Base-by-base conservation (phyloP, 2,888 invertebrate species). In the Teleogryllus oceanicus region DNA sequence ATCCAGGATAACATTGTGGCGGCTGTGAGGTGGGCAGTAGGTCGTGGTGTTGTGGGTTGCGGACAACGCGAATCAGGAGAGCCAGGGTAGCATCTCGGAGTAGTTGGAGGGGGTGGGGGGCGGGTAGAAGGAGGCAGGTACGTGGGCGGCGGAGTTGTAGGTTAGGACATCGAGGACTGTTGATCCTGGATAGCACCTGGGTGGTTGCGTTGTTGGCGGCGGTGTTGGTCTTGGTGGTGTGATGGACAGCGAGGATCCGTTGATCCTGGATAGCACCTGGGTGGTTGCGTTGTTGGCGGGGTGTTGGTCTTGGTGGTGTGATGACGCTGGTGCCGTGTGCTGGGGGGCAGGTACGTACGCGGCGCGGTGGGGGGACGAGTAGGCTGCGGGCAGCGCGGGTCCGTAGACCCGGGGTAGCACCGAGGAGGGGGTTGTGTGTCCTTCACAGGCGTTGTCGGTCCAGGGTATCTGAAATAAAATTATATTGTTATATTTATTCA, bases 161-260 rank as follows among this genome's bases (percentile, higher is more conserved):
- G 82, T 74, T 78, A 18, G 80, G 85, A 79, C 86, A 87, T 21
- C 86, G 82, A 0, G 86, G 85, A 82, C 87, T 0, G 79, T 84
- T 16, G 86, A 86, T 4, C 88, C 88, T 5, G 87, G 87, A 81
- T 81, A 89, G 87, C 82, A 89, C 21, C 50, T 74, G 5, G 75
- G 49, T 21, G 37, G 80, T 50, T 50, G 62, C 11, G 21, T 3
- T 20, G 87, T 82, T 88, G 87, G 84, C 84, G 0, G 82, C 84
- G 20, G 84, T 82, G 81, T 83, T 1, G 21, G 21, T 21, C 21
- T 21, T 21, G 21, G 21, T 0, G 85, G 84, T 84, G 21, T 21
- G 21, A 21, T 21, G 21, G 21, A 21, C 21, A 21, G 21, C 21
- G 21, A 21, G 21, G 21, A 21, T 21, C 21, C 21, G 21, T 21